These are phyloP conservation scores for Oriolus oriolus DNA, from an alignment of 2,113 vertebrate species.

Conservation along the genomic window DNA sequence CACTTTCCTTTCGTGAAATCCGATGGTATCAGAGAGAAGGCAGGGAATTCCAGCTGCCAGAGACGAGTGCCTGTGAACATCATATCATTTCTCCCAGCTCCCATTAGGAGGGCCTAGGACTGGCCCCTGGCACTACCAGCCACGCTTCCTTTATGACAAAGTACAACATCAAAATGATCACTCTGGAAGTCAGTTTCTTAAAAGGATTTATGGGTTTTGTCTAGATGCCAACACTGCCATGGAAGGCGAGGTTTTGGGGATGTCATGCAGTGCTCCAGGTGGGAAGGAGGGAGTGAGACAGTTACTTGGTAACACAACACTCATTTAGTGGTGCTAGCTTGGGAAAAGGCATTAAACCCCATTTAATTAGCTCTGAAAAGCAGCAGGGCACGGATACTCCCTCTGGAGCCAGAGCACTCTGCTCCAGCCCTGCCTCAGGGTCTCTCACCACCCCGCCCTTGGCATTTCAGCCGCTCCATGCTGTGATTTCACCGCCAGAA, in stretches of 20 bases:
- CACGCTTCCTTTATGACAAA: neutral
- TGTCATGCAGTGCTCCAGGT: neutral
- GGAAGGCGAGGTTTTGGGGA: neutral
- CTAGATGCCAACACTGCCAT: neutral
- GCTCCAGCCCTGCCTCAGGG: neutral
- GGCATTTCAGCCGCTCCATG: neutral
- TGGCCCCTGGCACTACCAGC: neutral
- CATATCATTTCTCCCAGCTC: neutral
- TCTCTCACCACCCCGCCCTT: fast-evolving
- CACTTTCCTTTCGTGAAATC: neutral
- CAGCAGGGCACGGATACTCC: neutral
- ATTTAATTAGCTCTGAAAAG: neutral
- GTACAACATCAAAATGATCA: neutral
- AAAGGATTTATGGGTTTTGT: neutral
- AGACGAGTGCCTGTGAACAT: neutral
- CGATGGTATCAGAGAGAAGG: neutral
- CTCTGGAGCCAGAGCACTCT: neutral
- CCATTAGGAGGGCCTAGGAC: neutral
- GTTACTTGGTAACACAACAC: fast-evolving
- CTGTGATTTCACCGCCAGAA: neutral
- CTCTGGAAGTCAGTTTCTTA: neutral
- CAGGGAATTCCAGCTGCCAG: neutral
- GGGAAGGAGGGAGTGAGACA: neutral
- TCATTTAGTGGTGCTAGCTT: neutral
- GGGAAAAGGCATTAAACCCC: neutral